Evolutionary conservation across 2,113 vertebrate species (phyloP), one percentile per base, ranked within the genome.

Genomic region (Melanocharis versteri): DNA sequence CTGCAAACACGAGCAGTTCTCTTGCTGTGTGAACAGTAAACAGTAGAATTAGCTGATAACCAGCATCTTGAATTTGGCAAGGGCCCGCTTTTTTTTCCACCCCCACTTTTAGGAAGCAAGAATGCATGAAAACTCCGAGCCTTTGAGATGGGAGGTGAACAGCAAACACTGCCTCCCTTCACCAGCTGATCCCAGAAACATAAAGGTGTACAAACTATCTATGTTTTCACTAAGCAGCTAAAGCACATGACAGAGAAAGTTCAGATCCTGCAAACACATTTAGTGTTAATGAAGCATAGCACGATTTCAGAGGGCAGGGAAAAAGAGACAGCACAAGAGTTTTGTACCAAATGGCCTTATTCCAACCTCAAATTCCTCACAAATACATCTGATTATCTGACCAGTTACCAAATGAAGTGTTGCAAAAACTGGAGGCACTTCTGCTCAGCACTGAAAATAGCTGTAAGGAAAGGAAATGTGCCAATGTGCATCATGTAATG

Each of bases 151-250:
- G 33, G 22, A 82, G 87, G 56, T 15, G 61, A 50, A 57, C 62
- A 87, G 79, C 68, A 94, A 87, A 45, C 12, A 42, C 48, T 33
- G 16, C 48, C 48, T 93, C 78, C 20, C 91, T 84, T 85, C 40
- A 65, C 19, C 93, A 83, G 95, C 88, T 93, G 83, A 88, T 83
- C 94, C 68, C 91, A 61, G 66, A 75, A 86, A 48, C 60, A 40
- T 53, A 76, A 93, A 96, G 72, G 54, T 92, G n/a, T 54, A 75
- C 33, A 27, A 88, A 60, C 35, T 50, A 51, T 35, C 54, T 62
- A 2, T 50, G 47, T 73, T 90, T 86, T 89, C 70, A 48, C 50
- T 53, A 65, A 83, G 61, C 83, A 83, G 68, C 88, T 50, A 18
- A 77, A 90, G 51, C 78, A 83, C 7, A 20, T 57, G 87, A 73